Evolutionary conservation across 2,797 vertebrate genomes (phyloP).

Genomic region (Syngnathus acus): DNA sequence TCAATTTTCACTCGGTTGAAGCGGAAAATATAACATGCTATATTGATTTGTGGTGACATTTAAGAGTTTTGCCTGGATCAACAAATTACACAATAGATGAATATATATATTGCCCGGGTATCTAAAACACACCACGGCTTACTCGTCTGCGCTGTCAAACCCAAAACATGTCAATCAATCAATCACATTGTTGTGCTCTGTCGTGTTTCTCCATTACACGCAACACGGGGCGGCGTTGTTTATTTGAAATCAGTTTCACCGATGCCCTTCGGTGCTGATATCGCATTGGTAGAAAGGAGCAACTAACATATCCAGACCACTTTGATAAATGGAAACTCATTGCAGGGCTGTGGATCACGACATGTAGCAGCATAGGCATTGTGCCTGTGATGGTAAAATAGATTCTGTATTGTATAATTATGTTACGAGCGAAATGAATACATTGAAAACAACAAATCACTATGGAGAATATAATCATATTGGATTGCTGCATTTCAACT

Average conservation of each 20-base stretch:
- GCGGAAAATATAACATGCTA: conserved; percentile 26
- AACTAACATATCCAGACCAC: background rate
- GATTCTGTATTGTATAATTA: background rate
- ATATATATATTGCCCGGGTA: background rate
- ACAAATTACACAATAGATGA: conserved; percentile 5
- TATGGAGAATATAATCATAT: background rate
- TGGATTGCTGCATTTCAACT: background rate
- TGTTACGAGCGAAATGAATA: background rate
- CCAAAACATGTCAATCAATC: background rate
- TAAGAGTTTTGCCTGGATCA: conserved; percentile 11
- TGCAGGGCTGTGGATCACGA: background rate
- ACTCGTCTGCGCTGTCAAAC: background rate
- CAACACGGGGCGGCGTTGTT: background rate
- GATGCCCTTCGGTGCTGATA: background rate
- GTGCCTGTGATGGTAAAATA: background rate
- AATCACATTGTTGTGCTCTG: background rate
- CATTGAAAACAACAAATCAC: background rate
- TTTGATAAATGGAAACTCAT: background rate
- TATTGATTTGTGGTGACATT: conserved; percentile 33
- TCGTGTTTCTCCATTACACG: background rate
- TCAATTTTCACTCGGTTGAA: conserved; percentile 24
- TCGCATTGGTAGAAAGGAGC: background rate
- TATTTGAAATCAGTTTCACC: background rate
- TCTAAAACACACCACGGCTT: background rate
- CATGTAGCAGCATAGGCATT: background rate